Evolutionary conservation across 2,888 invertebrate species (phyloP), one percentile per base, ranked within the genome.

Genomic region (Nasonovia ribisnigri): DNA sequence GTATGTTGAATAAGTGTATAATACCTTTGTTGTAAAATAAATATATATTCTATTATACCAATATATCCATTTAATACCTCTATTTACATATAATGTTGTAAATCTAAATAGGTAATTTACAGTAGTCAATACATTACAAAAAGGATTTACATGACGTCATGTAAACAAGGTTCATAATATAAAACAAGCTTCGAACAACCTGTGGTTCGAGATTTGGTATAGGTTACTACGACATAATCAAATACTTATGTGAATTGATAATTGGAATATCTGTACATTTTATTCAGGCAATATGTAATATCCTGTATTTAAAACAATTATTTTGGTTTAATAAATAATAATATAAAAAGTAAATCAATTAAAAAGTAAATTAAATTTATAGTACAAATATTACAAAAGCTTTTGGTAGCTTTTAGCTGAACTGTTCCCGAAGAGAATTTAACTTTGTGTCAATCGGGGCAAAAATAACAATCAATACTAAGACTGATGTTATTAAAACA

Each of bases 401-500:
- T 90, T 84, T 54, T 29, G 26, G 26, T 36, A 51, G 51, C 20
- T 54, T 43, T 93, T 93, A 93, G 60, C 84, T 90, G 1, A 93
- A 86, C 48, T 93, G 90, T 8, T 84, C 90, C 36, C 93, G 93
- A 20, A 93, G 46, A 11, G 93, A 86, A 60, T 89, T 93, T 48
- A 93, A 90, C 77, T 90, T 93, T 51, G 97, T 96, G 92, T 97
- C 97, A 94, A 98, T 97, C 1, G 98, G 98, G 36, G 98, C 98
- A 94, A 98, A 96, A 1, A 97, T 97, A 42, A 97, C 97, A 89
- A 98, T 96, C 94, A 98, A 97, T 94, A 98, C 97, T 95, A 98
- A 96, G 16, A 97, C 97, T 26, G 97, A 96, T 0, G 97, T 97
- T 95, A 99, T 97, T 43, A 97, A 96, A 36, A 97, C 95, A 94